Evolutionary conservation across 2,797 vertebrate genomes (phyloP).

Genomic region (Scolopax rusticola): DNA sequence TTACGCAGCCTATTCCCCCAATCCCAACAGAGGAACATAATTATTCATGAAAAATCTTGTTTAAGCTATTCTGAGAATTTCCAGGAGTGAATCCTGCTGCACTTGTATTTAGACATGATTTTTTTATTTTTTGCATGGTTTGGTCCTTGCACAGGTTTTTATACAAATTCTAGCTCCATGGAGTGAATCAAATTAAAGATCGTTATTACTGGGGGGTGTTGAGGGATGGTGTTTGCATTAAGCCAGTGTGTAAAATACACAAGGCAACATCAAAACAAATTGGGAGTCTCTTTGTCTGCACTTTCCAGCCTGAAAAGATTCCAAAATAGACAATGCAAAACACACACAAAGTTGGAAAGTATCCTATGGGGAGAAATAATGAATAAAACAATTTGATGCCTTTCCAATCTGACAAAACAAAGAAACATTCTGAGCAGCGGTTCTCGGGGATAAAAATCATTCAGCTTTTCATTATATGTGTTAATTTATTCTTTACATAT

Average conservation of each 20-base stretch:
- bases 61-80: neutral
- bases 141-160: neutral
- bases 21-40: neutral
- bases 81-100: neutral
- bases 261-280: neutral
- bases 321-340: neutral
- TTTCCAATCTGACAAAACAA: slow-evolving; percentile 58
- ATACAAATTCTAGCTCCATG: neutral
- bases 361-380: slow-evolving; percentile 36
- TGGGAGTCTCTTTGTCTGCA: neutral
- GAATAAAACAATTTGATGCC: slow-evolving; percentile 52
- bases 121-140: neutral
- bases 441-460: slow-evolving; percentile 17
- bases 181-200: neutral
- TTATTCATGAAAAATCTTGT: neutral
- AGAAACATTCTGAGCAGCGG: neutral
- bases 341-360: neutral
- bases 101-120: neutral
- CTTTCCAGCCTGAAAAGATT: slow-evolving; percentile 23
- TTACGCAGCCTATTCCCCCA: neutral
- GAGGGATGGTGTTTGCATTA: neutral
- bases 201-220: neutral
- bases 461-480: slow-evolving; percentile 1
- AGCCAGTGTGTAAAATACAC: neutral
- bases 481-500: slow-evolving; percentile 46